Conservation (phyloP, 2,888 invertebrate species). For the Limnephilus marmoratus region DNA sequence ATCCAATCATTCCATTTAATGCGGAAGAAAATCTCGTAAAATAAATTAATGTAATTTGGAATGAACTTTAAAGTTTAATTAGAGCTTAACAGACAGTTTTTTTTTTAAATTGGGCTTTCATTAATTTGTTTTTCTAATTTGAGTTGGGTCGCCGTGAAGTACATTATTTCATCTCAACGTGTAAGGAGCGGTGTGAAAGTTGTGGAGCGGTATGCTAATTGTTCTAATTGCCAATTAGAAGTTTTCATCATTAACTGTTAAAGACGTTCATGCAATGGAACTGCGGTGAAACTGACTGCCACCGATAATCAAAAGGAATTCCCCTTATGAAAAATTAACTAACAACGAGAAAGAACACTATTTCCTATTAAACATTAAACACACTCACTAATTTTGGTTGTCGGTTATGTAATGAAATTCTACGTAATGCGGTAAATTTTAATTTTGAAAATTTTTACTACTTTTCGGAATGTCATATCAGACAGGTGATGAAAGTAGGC, state of each 20-base stretch:
- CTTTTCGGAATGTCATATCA: no score
- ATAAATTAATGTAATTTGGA: background rate
- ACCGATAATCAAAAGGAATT: background rate
- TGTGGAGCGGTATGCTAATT: constrained; percentile 51
- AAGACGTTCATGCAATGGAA: constrained; percentile 53
- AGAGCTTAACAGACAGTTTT: background rate
- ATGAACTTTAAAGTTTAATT: background rate
- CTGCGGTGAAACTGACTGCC: background rate
- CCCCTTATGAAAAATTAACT: background rate
- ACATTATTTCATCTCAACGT: background rate
- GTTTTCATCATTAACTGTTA: constrained; percentile 57
- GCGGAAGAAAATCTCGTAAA: no score
- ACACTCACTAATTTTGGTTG: no score
- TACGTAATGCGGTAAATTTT: no score
- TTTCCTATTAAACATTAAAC: background rate
- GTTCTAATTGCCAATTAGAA: constrained; percentile 63
- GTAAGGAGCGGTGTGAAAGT: background rate
- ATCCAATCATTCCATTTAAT: background rate
- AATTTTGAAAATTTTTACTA: no score
- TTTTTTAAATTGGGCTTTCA: background rate
- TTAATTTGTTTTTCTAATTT: background rate
- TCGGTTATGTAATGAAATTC: no score
- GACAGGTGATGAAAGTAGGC: no score
- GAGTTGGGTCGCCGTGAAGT: background rate
- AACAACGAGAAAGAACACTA: background rate